A percentile compares a stretch with the other conserved stretches of the same genome.
These are phyloP conservation scores for Silurus asotus DNA, from an alignment of 2,113 vertebrate genomes.

Conservation along the genomic window DNA sequence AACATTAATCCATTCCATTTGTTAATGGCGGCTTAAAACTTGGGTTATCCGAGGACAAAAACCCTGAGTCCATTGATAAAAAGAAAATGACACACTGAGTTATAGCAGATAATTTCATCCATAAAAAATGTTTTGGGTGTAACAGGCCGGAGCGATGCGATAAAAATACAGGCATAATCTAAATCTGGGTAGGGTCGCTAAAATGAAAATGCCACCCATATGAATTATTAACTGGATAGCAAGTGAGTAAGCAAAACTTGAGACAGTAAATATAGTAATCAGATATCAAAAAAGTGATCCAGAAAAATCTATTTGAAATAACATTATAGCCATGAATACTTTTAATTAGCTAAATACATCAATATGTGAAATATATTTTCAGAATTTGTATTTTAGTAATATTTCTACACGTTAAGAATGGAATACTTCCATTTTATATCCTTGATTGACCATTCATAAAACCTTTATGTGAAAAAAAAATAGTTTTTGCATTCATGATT, in stretches of 20 bases:
- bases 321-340: neutral
- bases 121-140: constrained; percentile 37
- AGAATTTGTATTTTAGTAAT: neutral
- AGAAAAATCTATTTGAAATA: neutral
- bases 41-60: constrained; percentile 23
- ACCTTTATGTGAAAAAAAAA: neutral
- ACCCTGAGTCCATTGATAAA: neutral
- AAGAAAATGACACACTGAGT: neutral
- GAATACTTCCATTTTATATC: neutral
- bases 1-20: neutral
- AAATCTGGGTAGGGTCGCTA: neutral
- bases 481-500: neutral
- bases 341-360: neutral
- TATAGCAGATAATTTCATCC: constrained; percentile 15
- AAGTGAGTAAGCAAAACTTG: neutral
- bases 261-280: neutral
- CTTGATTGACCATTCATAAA: neutral
- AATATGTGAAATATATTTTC: neutral
- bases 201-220: neutral
- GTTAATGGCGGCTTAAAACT: neutral
- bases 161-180: constrained; percentile 17
- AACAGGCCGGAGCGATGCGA: constrained; percentile 23
- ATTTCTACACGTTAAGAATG: neutral
- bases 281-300: neutral
- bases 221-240: neutral